Conservation (phyloP, 2,113 vertebrate species). For the Nerophis ophidion region DNA sequence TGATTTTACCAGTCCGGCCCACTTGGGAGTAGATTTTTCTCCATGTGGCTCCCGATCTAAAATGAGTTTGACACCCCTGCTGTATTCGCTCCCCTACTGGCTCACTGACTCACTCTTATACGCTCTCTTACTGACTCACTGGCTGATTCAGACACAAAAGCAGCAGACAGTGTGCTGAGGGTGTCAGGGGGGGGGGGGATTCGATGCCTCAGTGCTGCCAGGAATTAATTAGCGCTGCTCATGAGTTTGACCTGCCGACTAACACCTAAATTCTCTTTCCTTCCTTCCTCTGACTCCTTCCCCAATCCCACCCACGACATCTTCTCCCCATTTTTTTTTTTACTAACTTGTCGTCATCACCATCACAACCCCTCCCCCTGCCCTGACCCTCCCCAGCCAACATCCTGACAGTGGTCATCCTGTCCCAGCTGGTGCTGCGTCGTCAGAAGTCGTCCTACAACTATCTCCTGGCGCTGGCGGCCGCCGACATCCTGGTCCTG, state of each 20-base stretch:
- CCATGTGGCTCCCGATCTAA: too few species aligned
- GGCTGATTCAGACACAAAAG: too few species aligned
- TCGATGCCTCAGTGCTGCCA: too few species aligned
- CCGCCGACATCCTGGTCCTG: constrained; percentile 91
- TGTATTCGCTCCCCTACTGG: too few species aligned
- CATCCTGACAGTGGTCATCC: constrained; percentile 92
- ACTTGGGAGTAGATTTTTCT: too few species aligned
- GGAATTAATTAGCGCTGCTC: too few species aligned
- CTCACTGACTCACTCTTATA: too few species aligned
- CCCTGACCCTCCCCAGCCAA: constrained; percentile 74
- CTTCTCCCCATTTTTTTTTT: constrained; percentile 17
- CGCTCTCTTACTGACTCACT: too few species aligned
- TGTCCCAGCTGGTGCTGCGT: constrained; percentile 90
- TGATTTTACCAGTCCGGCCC: too few species aligned
- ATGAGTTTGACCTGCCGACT: constrained; percentile 23
- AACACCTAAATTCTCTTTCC: constrained; percentile 38
- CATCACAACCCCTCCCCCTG: neutral
- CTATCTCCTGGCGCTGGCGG: constrained; percentile 93
- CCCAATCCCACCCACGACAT: constrained; percentile 13
- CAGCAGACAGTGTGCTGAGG: too few species aligned
- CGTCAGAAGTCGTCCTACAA: constrained; percentile 98
- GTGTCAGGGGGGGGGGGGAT: too few species aligned
- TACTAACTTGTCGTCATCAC: constrained; percentile 10
- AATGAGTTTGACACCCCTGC: too few species aligned
- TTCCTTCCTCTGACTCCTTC: constrained; percentile 24